Base-by-base conservation (phyloP, 2,797 vertebrate genomes). In the Petrocephalus schoutedeni region DNA sequence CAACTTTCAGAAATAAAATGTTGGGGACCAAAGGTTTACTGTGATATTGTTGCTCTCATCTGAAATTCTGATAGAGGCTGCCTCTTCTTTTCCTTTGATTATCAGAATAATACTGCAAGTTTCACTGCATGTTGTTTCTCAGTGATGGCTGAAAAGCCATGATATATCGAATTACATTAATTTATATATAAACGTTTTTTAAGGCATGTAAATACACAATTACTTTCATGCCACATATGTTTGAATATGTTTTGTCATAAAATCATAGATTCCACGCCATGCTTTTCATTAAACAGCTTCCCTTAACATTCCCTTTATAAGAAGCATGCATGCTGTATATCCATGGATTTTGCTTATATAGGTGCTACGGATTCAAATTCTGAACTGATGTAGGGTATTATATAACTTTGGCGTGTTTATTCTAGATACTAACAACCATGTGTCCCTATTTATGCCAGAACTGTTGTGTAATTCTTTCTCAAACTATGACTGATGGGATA, bases 11-110 rank as follows among this genome's bases (percentile, higher is more conserved):
- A 74, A 88, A 86, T 41, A 82, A 77, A 77, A 77, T 64, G 49
- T 77, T 7, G 41, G n/a, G 41, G 23, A 85, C 61, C 86, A 85
- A 49, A 87, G 32, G 53, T 83, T 54, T 87, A 85, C 14, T 80
- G 56, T 82, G 71, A 56, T 14, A 88, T 77, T 41, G 10, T 82
- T 71, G 74, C 14, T 74, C n/a, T 67, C 87, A 74, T 87, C 23
- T 28, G 32, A 87, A 51, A 71, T 53, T 21, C n/a, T 61, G 19
- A 53, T 7, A 49, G 61, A 53, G 28, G 10, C 67, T 36, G 36
- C 14, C 71, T 64, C 41, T 23, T 54, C 51, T 16, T 88, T 61
- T 21, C 28, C 61, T 41, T 16, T 88, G 45, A 51, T 61, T 85
- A 32, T 57, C 41, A 32, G 41, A n/a, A 87, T 19, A 89, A 56